Evolutionary conservation across 2,797 vertebrate species (phyloP).

Genomic region (Distichodus sexfasciatus): DNA sequence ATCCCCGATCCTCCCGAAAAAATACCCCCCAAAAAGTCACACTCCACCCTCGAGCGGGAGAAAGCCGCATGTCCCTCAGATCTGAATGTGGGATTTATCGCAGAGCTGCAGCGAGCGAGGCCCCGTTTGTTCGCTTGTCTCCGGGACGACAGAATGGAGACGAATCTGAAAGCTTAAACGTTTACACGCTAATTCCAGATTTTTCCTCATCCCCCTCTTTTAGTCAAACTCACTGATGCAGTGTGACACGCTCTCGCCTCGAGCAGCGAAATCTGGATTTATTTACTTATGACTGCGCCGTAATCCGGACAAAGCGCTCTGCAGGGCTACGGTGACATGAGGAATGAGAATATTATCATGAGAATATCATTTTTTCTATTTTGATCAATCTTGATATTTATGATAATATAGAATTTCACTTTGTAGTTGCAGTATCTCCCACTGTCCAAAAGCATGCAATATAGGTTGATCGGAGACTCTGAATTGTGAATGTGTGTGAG

Average conservation of each 20-base stretch:
- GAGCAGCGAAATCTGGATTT: conserved; percentile 30
- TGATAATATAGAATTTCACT: no score
- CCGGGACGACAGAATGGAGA: conserved; percentile 23
- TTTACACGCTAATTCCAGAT: conserved; percentile 36
- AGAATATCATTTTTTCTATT: no score
- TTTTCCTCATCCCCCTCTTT: conserved; percentile 33
- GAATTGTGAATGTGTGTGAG: no score
- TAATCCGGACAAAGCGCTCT: conserved; percentile 24
- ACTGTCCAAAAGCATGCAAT: no score
- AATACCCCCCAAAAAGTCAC: no score
- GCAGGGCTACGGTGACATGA: conserved; percentile 32
- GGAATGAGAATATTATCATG: no score
- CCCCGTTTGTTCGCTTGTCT: conserved; percentile 44
- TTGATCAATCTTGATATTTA: no score
- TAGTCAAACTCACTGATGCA: conserved; percentile 51
- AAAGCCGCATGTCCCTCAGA: conserved; percentile 23
- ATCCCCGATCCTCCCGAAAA: no score
- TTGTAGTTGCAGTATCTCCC: no score
- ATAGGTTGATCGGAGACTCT: no score
- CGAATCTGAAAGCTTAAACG: conserved; percentile 35
- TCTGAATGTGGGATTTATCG: conserved; percentile 51
- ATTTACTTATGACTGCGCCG: conserved; percentile 28
- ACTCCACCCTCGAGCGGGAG: no score
- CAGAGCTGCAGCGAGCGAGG: neutral
- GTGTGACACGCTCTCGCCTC: conserved; percentile 34